Base-by-base conservation (phyloP, 1,140 invertebrate species). In the Telenomus remus region DNA sequence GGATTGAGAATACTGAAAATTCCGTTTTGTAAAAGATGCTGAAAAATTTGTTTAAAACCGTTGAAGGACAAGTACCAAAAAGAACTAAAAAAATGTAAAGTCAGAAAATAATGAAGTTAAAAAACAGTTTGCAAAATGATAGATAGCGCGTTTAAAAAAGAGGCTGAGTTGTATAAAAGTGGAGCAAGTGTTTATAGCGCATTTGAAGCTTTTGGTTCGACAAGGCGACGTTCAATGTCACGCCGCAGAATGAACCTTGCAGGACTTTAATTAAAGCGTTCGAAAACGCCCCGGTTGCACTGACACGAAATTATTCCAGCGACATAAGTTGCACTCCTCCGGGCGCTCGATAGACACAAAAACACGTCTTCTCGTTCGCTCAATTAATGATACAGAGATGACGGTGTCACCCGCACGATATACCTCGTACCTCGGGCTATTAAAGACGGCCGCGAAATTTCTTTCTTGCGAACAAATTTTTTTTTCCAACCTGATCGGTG, bases 301-400 rank as follows among this genome's bases (percentile, higher is more conserved):
- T 50, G 63, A 49, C 44, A 63, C 65, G 46, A 76, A 65, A 70
- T 76, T 60, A 76, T 65, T 66, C 55, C 51, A 53, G 19, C 19
- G 19, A 71, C 43, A 50, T 74, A 65, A 78, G 65, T 78, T 81
- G 51, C 44, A 16, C 74, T 78, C 43, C 82, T 81, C 35, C 66
- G 43, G 76, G 79, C 81, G 68, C 44, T 53, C 48, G 10, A 27
- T 4, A 19, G 71, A 56, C 43, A 83, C 81, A 84, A 82, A 81
- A 70, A 50, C 77, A 49, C 51, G 47, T 47, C 59, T 69, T 64
- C 53, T 39, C 27, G 49, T 76, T 78, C 70, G 19, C 19, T 57
- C 81, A 79, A 81, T 79, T 81, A 84, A 82, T 78, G 77, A 76
- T 79, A 71, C 71, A 60, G 71, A 65, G 65, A 77, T 79, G 77